phyloP scores from a whole-genome alignment of 2,113 vertebrate species.

The Perognathus longimembris region DNA sequence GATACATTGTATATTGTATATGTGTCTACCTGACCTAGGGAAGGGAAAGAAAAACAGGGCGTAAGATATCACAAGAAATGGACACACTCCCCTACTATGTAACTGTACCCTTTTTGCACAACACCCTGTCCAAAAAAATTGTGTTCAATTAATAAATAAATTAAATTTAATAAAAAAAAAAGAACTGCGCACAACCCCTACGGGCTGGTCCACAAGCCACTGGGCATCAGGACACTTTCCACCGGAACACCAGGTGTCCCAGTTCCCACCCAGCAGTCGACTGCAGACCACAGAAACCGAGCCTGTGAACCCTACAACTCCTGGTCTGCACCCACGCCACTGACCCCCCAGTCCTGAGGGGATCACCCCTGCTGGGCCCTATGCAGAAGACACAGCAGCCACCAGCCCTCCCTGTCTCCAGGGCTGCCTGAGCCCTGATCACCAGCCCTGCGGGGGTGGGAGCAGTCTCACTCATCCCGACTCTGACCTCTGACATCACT shows the following conservation, averaged over 20 bases:
- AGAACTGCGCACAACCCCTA: fast-evolving
- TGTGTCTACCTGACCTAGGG: no score
- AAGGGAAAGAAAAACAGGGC: no score
- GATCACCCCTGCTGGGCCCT: fast-evolving
- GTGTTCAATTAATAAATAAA: no score
- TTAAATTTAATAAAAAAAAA: no score
- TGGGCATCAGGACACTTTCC: neutral
- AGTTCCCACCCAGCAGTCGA: neutral
- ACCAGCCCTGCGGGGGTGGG: neutral
- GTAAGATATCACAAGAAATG: no score
- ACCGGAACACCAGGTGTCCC: neutral
- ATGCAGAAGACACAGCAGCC: no score
- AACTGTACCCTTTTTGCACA: no score
- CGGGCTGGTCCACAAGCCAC: neutral
- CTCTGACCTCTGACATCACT: fast-evolving
- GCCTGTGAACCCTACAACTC: no score
- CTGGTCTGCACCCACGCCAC: neutral
- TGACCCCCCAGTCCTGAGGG: fast-evolving
- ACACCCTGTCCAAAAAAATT: no score
- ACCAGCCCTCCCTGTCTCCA: fast-evolving
- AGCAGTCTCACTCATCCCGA: neutral
- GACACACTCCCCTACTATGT: no score
- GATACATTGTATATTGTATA: no score
- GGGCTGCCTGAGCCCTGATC: neutral
- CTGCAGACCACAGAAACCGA: neutral